phyloP scores from a whole-genome alignment of 2,113 vertebrate genomes.

The Elachura formosa region DNA sequence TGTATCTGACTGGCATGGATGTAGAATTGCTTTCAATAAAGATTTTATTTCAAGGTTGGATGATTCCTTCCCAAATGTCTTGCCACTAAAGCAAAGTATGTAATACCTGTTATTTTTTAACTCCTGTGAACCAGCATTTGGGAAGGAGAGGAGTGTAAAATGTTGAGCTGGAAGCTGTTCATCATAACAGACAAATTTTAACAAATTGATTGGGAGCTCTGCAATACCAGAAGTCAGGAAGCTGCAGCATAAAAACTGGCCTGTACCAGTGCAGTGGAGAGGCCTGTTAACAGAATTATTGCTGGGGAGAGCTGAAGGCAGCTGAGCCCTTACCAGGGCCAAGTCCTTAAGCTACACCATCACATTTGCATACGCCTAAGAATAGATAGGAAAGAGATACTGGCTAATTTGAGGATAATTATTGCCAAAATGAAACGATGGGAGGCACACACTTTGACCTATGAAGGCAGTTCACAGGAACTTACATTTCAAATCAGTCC shows the following conservation, averaged over 20 bases:
- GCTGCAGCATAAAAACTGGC: constrained; percentile 13
- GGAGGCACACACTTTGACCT: background rate
- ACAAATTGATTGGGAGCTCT: constrained; percentile 44
- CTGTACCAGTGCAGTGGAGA: background rate
- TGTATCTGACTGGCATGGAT: constrained; percentile 73
- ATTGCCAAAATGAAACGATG: background rate
- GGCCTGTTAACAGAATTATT: background rate
- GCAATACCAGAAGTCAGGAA: constrained; percentile 43
- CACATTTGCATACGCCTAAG: background rate
- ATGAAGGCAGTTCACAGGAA: background rate
- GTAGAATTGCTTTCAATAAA: constrained; percentile 78
- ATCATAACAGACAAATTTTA: constrained; percentile 41
- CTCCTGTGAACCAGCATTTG: constrained; percentile 52
- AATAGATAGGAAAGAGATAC: background rate
- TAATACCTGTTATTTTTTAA: constrained; percentile 68
- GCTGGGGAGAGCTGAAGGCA: background rate
- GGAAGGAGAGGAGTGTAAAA: constrained; percentile 26
- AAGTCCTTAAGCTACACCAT: background rate
- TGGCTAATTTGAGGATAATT: background rate
- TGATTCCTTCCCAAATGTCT: constrained; percentile 75
- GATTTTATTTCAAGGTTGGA: constrained; percentile 80
- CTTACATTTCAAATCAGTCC: background rate
- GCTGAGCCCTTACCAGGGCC: background rate
- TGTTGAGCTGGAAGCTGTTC: constrained; percentile 47
- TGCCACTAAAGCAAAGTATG: constrained; percentile 67